These are phyloP conservation scores for Yponomeuta cagnagella DNA, from an alignment of 2,888 invertebrate species.

Conservation along the genomic window DNA sequence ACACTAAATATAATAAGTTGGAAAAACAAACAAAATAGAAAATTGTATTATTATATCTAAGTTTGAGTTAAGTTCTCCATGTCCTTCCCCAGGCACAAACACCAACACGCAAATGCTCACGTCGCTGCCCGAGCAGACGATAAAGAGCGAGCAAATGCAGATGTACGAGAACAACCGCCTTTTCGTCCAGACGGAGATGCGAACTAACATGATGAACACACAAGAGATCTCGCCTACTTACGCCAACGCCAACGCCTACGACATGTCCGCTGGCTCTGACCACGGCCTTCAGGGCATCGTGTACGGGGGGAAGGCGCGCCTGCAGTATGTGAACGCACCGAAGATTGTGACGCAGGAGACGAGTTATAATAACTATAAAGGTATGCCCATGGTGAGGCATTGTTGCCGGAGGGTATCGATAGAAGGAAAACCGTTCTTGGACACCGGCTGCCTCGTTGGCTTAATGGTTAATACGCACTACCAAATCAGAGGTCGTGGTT, in stretches of 20 bases:
- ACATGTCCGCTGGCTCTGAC: constrained; percentile 30
- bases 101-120: constrained; percentile 63
- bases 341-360: constrained; percentile 49
- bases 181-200: constrained; percentile 54
- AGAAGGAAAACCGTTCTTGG: no score
- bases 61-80: no score
- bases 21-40: no score
- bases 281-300: constrained; percentile 37
- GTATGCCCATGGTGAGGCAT: constrained; percentile 28
- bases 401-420: no score
- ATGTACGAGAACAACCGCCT: constrained; percentile 55
- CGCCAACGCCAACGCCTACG: constrained; percentile 40
- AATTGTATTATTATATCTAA: no score
- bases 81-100: constrained; percentile 46
- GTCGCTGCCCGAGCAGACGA: constrained; percentile 43
- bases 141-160: constrained; percentile 61
- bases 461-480: no score
- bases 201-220: constrained; percentile 48
- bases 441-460: no score
- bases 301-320: constrained; percentile 46
- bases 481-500: no score
- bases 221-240: constrained; percentile 50
- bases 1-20: no score
- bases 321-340: constrained; percentile 41
- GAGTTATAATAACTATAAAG: constrained; percentile 52